Evolutionary conservation across 2,797 vertebrate genomes (phyloP).

Genomic region (Crypturellus tataupa): DNA sequence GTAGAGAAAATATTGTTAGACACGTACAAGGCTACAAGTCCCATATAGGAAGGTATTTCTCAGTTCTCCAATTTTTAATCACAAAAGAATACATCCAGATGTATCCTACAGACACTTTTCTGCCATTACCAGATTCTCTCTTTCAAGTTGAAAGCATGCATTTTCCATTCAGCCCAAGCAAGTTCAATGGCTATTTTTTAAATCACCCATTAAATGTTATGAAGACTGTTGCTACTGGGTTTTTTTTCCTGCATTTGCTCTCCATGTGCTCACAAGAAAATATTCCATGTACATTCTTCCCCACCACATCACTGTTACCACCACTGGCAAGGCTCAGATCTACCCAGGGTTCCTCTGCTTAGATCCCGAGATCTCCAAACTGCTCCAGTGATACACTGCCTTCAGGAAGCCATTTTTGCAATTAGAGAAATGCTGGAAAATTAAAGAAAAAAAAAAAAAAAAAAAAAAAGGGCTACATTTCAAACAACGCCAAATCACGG

Average conservation of each 20-base stretch:
- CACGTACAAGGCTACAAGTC: background rate
- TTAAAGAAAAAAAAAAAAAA: background rate
- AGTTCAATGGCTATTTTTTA: background rate
- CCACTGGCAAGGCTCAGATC: background rate
- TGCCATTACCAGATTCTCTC: background rate
- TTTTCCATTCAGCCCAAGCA: background rate
- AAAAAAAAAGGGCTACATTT: background rate
- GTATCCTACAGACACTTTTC: background rate
- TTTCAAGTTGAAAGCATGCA: background rate
- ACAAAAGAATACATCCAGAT: background rate
- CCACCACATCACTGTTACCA: rapidly evolving
- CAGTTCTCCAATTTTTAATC: background rate
- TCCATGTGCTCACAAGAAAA: background rate
- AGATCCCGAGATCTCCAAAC: background rate
- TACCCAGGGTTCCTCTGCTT: too few relatives aligned
- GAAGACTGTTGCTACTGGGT: background rate
- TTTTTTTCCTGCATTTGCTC: background rate
- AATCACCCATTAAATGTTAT: too few relatives aligned
- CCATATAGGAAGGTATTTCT: background rate
- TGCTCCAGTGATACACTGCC: background rate
- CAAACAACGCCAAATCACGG: background rate
- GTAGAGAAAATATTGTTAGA: background rate
- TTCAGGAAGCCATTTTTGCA: background rate
- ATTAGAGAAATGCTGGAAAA: background rate
- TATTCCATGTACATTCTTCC: background rate